Base-by-base conservation (phyloP, 30 jellyfish, hydroid and myxozoan species). In the Rhopilema esculentum region DNA sequence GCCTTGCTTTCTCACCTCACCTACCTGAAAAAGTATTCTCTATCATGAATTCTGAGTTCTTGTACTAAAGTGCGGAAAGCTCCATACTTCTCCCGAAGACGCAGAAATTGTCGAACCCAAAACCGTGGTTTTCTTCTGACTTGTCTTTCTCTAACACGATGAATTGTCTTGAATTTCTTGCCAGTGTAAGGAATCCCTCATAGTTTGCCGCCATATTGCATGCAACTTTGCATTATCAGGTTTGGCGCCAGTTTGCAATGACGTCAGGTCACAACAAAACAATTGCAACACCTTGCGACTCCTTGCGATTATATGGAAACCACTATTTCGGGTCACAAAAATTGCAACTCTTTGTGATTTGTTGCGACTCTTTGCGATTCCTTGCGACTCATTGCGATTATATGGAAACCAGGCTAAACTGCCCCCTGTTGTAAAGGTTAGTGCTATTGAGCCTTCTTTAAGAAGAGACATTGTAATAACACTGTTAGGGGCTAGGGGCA, bases 81-180 rank as follows among this genome's bases (percentile, higher is more conserved):
- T 23, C 86, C 78, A 75, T 75, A 24, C 30, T 25, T 26, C 51
- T 75, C 74, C 73, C 86, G 72, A 32, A 50, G 73, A 75, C 74
- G 86, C 72, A 32, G 73, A 75, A 75, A 32, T 75, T 75, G 19
- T 4, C 86, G 86, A 29, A 75, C 86, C 74, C 86, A 75, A 50
- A 75, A 75, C 73, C 79, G 19, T 32, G 72, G 86, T 24, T 50
- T 75, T 52, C 86, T 75, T 75, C 86, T 75, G 30, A 22, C 51
- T 50, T 75, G 86, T 50, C 86, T 40, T 72, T 50, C 74, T 75
- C 72, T 40, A 22, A 40, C 51, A 31, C 71, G 49, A 16, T 50
- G 71, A 23, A 75, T 8, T 24, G 32, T 17, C 24, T 27, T 31
- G 86, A 75, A 40, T 31, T 31, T 1, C 73, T 75, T 6, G 86